Evolutionary conservation across 2,797 vertebrate genomes (phyloP), one percentile per base, ranked within the genome.

Genomic region (Tolypeutes matacus): DNA sequence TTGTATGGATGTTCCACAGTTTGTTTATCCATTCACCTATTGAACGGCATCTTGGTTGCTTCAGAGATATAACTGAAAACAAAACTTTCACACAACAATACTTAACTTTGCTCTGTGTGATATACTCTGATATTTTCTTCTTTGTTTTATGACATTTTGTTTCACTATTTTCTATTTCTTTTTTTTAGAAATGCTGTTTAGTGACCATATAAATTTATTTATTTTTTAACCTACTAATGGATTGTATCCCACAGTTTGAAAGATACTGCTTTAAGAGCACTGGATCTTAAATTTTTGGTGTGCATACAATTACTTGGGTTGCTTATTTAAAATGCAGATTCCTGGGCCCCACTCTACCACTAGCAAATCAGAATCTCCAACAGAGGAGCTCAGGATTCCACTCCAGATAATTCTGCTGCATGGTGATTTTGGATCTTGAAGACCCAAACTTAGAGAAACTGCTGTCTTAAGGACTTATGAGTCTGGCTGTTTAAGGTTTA

Each of bases 171-270:
- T 87, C 25, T 78, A 4, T 76, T 93, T 78, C 10, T 20, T 73
- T 82, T 88, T 87, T 86, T 86, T 77, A 77, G 53, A 89, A 89
- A 87, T 90, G 17, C 62, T 96, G 56, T 42, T 65, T 93, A 60
- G 25, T 56, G 46, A 72, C 36, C n/a, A 92, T 20, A 53, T 82
- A 85, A 88, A 62, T 72, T 92, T n/a, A 62, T 87, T n/a, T n/a
- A 29, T 94, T 70, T 86, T 72, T 84, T 14, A 15, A 25, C 56
- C 25, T 2, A 75, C 51, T 91, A 67, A 69, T 82, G 31, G 53
- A 23, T 87, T 62, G 3, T 80, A 76, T 88, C 51, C 17, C 42
- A 75, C 13, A 62, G 21, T 83, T 76, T 53, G 62, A 69, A 92
- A 94, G 91, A 39, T 17, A 83, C 60, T 88, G 20, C 72, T 96